phyloP scores from a whole-genome alignment of 2,888 invertebrate genomes.

The Tinea trinotella region DNA sequence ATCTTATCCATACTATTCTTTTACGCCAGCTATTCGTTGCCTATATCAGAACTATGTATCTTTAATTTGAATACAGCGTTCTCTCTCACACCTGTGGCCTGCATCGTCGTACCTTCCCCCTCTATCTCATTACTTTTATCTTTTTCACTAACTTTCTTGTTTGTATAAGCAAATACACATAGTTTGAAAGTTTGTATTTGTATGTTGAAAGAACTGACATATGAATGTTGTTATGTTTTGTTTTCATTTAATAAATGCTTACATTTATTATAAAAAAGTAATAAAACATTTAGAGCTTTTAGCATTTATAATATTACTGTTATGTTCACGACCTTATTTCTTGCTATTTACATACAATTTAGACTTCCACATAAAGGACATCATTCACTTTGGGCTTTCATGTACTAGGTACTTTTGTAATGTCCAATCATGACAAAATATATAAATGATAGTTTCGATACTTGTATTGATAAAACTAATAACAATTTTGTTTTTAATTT shows the following conservation, averaged over 20 bases:
- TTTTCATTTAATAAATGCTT: slow-evolving; percentile 12
- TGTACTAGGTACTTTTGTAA: too few species aligned
- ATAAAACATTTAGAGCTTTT: background rate
- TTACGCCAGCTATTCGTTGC: slow-evolving; percentile 68
- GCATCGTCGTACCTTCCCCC: slow-evolving; percentile 35
- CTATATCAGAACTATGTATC: slow-evolving; percentile 72
- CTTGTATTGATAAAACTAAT: too few species aligned
- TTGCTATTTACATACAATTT: too few species aligned
- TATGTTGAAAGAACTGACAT: slow-evolving; percentile 37
- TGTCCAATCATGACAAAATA: too few species aligned
- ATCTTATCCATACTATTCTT: slow-evolving; percentile 49
- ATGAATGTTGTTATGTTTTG: background rate
- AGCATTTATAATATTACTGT: background rate
- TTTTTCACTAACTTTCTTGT: slow-evolving; percentile 74
- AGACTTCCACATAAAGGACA: too few species aligned
- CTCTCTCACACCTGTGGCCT: slow-evolving; percentile 41
- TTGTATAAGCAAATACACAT: slow-evolving; percentile 72
- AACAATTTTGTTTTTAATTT: too few species aligned
- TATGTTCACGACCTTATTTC: background rate
- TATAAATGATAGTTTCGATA: too few species aligned
- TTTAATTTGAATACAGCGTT: slow-evolving; percentile 67
- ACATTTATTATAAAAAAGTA: slow-evolving; percentile 6
- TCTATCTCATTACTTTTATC: slow-evolving; percentile 72
- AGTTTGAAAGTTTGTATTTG: slow-evolving; percentile 71
- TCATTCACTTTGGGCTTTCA: too few species aligned